A percentile compares a stretch with the other conserved stretches of the same genome.
Evolutionary conservation across 2,113 vertebrate genomes (phyloP).

Genomic region (Oryzias celebensis): DNA sequence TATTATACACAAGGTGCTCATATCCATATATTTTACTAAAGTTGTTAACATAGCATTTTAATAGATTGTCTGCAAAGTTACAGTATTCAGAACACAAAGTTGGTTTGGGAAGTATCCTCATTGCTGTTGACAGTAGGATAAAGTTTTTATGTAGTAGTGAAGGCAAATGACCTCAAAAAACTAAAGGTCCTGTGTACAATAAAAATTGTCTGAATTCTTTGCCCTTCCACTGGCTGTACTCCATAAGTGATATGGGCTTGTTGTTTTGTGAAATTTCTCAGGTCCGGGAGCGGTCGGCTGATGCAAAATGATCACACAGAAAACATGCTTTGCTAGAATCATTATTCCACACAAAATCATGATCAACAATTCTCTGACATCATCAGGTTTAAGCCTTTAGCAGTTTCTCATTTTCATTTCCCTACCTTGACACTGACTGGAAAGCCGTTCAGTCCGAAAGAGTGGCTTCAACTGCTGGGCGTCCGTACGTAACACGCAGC

Average conservation of each 20-base stretch:
- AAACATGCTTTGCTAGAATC: too few species aligned
- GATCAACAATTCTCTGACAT: too few species aligned
- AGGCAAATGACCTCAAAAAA: background rate
- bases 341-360: too few species aligned
- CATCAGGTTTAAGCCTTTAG: too few species aligned
- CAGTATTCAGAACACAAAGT: background rate
- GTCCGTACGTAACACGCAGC: too few species aligned
- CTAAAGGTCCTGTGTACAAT: background rate
- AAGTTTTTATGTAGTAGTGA: background rate
- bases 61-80: background rate
- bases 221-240: background rate
- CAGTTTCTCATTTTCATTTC: too few species aligned
- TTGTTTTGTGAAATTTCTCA: too few species aligned
- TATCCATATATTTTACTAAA: background rate
- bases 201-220: background rate
- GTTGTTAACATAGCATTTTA: background rate
- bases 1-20: background rate
- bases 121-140: background rate
- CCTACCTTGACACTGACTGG: too few species aligned
- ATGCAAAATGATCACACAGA: too few species aligned
- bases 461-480: too few species aligned
- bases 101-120: background rate
- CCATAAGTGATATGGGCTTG: background rate
- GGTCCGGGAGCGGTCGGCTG: too few species aligned
- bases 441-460: too few species aligned